Base-by-base conservation (phyloP, 64 coral and sea anemone genomes). In the Pocillopora damicornis region DNA sequence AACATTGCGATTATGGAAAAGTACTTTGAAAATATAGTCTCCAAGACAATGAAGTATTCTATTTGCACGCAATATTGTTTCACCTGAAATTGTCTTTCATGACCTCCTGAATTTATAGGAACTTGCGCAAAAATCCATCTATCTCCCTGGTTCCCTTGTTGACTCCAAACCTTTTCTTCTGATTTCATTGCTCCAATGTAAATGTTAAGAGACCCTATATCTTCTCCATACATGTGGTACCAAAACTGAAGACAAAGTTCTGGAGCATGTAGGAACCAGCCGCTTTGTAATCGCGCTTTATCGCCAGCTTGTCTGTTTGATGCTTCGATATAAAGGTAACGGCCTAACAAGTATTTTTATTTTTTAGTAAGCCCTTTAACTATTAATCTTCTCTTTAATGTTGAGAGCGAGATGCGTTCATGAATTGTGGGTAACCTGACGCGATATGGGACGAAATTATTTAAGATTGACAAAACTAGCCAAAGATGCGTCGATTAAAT, bases 201-300 rank as follows among this genome's bases (percentile, higher is more conserved):
- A 18, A 88, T 76, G 25, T 88, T 59, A 20, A 88, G 74, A 16
- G 30, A 63, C 22, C 86, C 74, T 18, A 78, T 66, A 7, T 88
- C 59, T 51, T 22, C 15, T 30, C 86, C 75, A 42, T 36, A 88
- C 75, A 88, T 64, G 61, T 78, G 86, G 42, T 88, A 88, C 86
- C 86, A 88, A 13, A 88, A 88, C 59, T 88, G 86, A 63, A 88
- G 75, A 63, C 86, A 88, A 76, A 88, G 74, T 17, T 60, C 11
- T 17, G 77, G 59, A 2, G 60, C 78, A 13, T 61, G 11, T 60
- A 63, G 62, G 59, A 78, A 78, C 23, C 63, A 63, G 9, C 5
- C 26, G 51, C 86, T 88, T 58, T 77, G 59, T 64, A 88, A 64
- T 75, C 69, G 77, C 17, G 86, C 86, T 42, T 58, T 75, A 18